Conservation (phyloP, 2,888 invertebrate genomes). For the Augiades crinisus region DNA sequence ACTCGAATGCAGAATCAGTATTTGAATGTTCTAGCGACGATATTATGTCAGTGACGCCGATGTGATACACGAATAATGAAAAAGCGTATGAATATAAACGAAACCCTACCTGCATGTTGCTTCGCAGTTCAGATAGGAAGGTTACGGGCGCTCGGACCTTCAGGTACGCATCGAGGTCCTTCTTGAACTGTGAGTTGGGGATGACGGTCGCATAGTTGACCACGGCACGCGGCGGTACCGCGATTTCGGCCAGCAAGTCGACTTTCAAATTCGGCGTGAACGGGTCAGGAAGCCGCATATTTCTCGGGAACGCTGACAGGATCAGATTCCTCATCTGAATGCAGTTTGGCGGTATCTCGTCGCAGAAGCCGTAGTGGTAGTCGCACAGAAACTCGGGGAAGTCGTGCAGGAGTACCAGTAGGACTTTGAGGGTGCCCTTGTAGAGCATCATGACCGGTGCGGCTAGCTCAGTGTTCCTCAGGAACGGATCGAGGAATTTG, state of each 20-base stretch:
- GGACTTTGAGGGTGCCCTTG: conserved; percentile 96
- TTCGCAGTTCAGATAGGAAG: conserved; percentile 95
- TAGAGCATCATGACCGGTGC: conserved; percentile 96
- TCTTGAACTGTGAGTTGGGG: conserved; percentile 93
- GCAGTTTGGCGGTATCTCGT: conserved; percentile 99
- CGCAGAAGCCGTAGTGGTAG: conserved; percentile 99
- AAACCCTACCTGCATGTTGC: conserved; percentile 88
- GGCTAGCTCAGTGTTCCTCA: conserved; percentile 97
- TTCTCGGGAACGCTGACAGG: conserved; percentile 97
- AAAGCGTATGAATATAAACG: conserved; percentile 1
- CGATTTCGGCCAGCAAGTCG: conserved; percentile 94
- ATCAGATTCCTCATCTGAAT: conserved; percentile 99
- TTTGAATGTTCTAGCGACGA: not conserved
- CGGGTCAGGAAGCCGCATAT: conserved; percentile 99
- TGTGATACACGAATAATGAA: not conserved
- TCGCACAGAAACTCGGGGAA: conserved; percentile 99
- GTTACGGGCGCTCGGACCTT: conserved; percentile 97
- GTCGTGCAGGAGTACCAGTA: conserved; percentile 97
- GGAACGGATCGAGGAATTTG: conserved; percentile 97
- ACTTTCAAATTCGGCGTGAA: conserved; percentile 98
- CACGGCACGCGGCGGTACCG: conserved; percentile 92
- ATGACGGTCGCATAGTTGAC: conserved; percentile 94
- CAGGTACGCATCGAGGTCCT: conserved; percentile 97
- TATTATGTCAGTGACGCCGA: not conserved
- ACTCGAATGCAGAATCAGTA: not conserved